Evolutionary conservation across 2,888 invertebrate species (phyloP).

Genomic region (Cerastis leucographa): DNA sequence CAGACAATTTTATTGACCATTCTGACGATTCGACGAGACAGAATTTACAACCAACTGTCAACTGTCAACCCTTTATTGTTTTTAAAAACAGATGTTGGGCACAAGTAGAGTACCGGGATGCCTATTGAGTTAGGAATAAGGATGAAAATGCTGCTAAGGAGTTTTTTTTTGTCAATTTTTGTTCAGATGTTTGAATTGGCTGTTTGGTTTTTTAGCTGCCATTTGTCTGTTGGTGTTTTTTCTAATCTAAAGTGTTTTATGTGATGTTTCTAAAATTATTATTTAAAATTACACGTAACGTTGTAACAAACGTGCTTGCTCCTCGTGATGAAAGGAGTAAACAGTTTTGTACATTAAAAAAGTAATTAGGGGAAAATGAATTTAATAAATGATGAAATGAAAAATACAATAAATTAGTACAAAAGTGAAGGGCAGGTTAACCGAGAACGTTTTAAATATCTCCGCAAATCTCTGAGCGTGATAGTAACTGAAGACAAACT

Average conservation of each 20-base stretch:
- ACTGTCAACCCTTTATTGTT: conserved; percentile 76
- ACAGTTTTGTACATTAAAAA: too few species aligned
- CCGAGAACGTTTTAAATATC: too few species aligned
- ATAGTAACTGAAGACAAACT: too few species aligned
- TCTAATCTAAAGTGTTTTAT: not conserved
- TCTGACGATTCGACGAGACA: conserved; percentile 78
- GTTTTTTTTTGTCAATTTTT: conserved; percentile 27
- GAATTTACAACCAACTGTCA: conserved; percentile 76
- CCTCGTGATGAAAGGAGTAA: too few species aligned
- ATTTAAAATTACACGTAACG: too few species aligned
- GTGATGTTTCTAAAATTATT: not conserved
- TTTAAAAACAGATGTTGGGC: conserved; percentile 71
- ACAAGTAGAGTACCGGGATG: conserved; percentile 21
- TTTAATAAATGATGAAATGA: too few species aligned
- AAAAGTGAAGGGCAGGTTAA: too few species aligned
- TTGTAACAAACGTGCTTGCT: too few species aligned
- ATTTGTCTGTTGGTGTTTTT: not conserved
- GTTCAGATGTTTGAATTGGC: conserved; percentile 49
- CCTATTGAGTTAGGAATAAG: conserved; percentile 37
- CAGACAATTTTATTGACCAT: conserved; percentile 88
- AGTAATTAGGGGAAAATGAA: too few species aligned
- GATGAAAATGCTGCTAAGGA: conserved; percentile 12
- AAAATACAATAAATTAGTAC: too few species aligned
- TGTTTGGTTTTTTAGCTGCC: not conserved
- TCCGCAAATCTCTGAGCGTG: too few species aligned